phyloP scores from a whole-genome alignment of 2,888 invertebrate genomes.

The Resseliella maxima region DNA sequence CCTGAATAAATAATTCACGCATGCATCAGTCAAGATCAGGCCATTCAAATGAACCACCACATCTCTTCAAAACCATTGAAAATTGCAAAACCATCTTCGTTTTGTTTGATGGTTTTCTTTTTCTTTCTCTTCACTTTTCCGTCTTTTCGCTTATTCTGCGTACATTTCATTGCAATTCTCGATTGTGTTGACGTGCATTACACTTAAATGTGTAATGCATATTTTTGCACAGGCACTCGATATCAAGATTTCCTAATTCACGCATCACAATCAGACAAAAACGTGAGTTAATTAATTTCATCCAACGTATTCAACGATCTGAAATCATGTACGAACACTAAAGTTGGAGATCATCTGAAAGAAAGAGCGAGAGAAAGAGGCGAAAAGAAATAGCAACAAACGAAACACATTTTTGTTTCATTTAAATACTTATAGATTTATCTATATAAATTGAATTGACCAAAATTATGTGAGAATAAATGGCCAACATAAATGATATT shows the following conservation, averaged over 20 bases:
- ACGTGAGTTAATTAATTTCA: slow-evolving; percentile 55
- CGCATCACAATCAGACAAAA: slow-evolving; percentile 49
- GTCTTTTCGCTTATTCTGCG: neutral
- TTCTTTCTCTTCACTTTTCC: too few relatives aligned
- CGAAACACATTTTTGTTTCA: neutral
- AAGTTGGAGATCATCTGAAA: neutral
- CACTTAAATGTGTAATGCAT: neutral
- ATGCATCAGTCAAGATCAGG: slow-evolving; percentile 46
- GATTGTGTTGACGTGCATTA: slow-evolving; percentile 6
- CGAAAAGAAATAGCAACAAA: neutral
- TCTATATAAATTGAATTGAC: neutral
- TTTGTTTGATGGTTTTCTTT: neutral
- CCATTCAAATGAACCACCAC: slow-evolving; percentile 25
- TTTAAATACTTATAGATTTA: neutral
- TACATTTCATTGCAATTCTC: neutral
- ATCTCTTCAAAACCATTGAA: neutral
- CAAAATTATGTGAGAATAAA: slow-evolving; percentile 7
- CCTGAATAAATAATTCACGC: slow-evolving; percentile 45
- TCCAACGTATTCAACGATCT: neutral
- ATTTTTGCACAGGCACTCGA: neutral
- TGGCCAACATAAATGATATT: neutral
- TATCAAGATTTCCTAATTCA: slow-evolving; percentile 30
- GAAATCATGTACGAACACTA: neutral
- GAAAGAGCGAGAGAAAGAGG: neutral
- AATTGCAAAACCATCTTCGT: neutral